Conservation (phyloP, 2,888 invertebrate species). For the Polyploca ridens region DNA sequence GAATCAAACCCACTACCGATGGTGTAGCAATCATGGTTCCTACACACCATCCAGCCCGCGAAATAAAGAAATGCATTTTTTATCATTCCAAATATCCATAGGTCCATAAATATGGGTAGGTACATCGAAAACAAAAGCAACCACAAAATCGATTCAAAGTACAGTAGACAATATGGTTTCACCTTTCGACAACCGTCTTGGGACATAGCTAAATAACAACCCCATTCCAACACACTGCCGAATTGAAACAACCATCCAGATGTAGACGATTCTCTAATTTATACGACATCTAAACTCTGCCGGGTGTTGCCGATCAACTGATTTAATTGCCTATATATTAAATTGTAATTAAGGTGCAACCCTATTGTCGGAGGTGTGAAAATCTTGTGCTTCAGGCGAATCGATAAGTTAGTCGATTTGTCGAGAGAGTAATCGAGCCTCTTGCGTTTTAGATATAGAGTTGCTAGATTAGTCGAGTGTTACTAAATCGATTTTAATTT, state of each 20-base stretch:
- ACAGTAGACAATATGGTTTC: conserved; percentile 45
- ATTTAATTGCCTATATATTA: conserved; percentile 82
- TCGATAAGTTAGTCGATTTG: conserved; percentile 46
- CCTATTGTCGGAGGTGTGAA: conserved; percentile 68
- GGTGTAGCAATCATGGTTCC: too few relatives aligned
- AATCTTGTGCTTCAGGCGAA: conserved; percentile 55
- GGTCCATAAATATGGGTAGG: too few relatives aligned
- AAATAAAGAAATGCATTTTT: too few relatives aligned
- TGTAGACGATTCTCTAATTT: conserved; percentile 23
- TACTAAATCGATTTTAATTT: conserved; percentile 10
- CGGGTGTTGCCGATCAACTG: conserved; percentile 67
- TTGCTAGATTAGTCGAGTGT: not conserved
- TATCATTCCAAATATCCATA: too few relatives aligned
- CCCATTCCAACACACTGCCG: conserved; percentile 20
- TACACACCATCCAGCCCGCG: too few relatives aligned
- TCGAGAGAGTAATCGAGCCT: conserved; percentile 35
- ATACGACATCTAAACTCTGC: conserved; percentile 52
- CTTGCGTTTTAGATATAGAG: conserved; percentile 21
- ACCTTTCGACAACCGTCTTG: conserved; percentile 48
- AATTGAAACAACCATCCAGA: conserved; percentile 32
- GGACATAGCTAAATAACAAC: conserved; percentile 39
- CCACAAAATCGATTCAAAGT: conserved; percentile 12
- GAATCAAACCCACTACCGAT: too few relatives aligned
- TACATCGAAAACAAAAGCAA: not conserved
- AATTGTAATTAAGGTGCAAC: conserved; percentile 80